A percentile compares a stretch with the other conserved stretches of the same genome.
phyloP scores from a whole-genome alignment of 2,888 invertebrate genomes.

The Protonemura montana region DNA sequence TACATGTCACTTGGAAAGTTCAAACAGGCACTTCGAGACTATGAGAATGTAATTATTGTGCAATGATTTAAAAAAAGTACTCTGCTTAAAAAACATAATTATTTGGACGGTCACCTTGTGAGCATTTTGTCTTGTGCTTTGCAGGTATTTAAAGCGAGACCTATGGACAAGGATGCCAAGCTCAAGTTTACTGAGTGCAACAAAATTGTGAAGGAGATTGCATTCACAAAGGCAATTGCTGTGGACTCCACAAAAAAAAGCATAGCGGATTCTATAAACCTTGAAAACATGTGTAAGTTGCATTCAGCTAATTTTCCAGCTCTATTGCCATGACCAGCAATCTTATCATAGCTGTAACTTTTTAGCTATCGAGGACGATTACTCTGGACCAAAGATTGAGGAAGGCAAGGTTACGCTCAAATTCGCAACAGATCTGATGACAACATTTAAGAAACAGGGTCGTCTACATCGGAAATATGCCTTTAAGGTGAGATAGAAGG shows the following conservation, averaged over 20 bases:
- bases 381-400: constrained; percentile 88
- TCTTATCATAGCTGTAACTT: constrained; percentile 46
- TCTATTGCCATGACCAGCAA: constrained; percentile 60
- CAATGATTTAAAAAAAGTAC: not conserved
- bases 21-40: constrained; percentile 94
- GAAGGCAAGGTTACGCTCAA: constrained; percentile 86
- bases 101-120: not conserved
- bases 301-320: constrained; percentile 72
- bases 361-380: constrained; percentile 92
- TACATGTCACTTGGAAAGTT: constrained; percentile 98
- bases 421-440: constrained; percentile 90
- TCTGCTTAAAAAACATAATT: not conserved
- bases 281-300: constrained; percentile 90
- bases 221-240: constrained; percentile 96
- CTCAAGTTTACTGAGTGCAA: constrained; percentile 91
- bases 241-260: constrained; percentile 88
- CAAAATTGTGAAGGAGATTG: constrained; percentile 93
- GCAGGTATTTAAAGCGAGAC: constrained; percentile 89
- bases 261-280: constrained; percentile 86
- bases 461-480: constrained; percentile 97
- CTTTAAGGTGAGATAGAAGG: constrained; percentile 75
- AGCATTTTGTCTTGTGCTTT: constrained; percentile 49
- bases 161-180: constrained; percentile 94
- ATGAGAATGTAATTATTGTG: constrained; percentile 81
- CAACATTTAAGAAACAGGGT: constrained; percentile 88